Percentiles rank a stretch among this genome's conserved stretches.
Evolutionary conservation across 2,888 invertebrate species (phyloP).

Genomic region (Eugnorisma glareosa): DNA sequence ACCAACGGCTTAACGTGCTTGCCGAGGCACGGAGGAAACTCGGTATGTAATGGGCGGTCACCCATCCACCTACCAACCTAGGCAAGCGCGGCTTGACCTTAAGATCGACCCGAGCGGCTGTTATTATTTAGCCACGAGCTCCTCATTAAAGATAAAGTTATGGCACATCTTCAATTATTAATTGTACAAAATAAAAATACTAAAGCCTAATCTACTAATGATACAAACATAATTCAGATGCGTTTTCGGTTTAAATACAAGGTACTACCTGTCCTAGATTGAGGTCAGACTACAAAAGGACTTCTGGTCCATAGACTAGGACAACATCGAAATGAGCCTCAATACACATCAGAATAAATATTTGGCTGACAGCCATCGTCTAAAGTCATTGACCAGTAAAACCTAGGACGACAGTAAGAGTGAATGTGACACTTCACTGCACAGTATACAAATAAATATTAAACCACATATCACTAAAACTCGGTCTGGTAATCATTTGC

Average conservation of each 20-base stretch:
- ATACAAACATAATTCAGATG: background rate
- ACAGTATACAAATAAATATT: background rate
- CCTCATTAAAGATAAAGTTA: background rate
- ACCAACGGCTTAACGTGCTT: no score
- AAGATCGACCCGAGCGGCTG: no score
- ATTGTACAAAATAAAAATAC: background rate
- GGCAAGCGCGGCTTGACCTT: no score
- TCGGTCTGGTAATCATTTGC: background rate
- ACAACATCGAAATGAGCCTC: background rate
- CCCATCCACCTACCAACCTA: no score
- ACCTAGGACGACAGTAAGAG: background rate
- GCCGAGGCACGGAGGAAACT: no score
- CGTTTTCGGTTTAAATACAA: background rate
- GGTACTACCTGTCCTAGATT: background rate
- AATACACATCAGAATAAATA: background rate
- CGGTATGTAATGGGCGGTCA: no score
- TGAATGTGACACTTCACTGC: background rate
- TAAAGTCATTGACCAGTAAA: constrained; percentile 20
- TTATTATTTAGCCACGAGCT: no score
- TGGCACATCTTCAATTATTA: background rate
- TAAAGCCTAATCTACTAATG: background rate
- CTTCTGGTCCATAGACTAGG: background rate
- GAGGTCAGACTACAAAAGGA: constrained; percentile 1
- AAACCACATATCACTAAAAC: background rate
- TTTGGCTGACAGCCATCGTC: background rate